Evolutionary conservation across 2,113 vertebrate species (phyloP).

Genomic region (Pagrus major): DNA sequence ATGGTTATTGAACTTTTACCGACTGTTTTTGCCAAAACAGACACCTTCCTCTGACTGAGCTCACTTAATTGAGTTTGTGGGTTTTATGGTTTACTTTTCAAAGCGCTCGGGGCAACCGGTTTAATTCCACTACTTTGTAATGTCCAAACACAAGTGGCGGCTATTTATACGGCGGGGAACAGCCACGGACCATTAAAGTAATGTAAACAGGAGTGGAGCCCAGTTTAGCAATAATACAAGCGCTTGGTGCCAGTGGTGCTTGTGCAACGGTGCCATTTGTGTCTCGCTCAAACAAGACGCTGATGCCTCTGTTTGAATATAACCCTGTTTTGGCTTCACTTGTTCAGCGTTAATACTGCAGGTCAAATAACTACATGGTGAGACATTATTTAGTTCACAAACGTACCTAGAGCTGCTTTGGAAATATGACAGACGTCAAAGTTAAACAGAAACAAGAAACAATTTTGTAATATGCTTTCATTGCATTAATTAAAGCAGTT

Average conservation of each 20-base stretch:
- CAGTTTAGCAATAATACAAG: constrained; percentile 64
- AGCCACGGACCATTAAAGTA: constrained; percentile 65
- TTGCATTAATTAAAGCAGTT: background rate
- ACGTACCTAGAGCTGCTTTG: background rate
- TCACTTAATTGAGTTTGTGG: constrained; percentile 40
- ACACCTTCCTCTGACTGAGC: constrained; percentile 56
- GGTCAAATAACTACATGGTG: constrained; percentile 36
- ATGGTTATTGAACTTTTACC: constrained; percentile 8
- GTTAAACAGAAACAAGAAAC: background rate
- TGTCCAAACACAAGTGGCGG: constrained; percentile 69
- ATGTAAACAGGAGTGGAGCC: constrained; percentile 73
- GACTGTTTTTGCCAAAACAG: constrained; percentile 30
- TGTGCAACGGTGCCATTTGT: constrained; percentile 44
- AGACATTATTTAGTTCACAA: constrained; percentile 6
- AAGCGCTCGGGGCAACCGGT: constrained; percentile 46
- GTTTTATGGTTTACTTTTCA: constrained; percentile 60
- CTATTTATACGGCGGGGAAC: constrained; percentile 67
- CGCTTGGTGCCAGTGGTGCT: constrained; percentile 48
- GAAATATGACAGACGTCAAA: background rate
- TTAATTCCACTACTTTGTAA: constrained; percentile 65
- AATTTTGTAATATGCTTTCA: background rate
- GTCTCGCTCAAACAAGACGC: constrained; percentile 36
- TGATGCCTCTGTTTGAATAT: constrained; percentile 36
- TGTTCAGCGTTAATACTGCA: constrained; percentile 22
- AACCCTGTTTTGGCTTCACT: constrained; percentile 38